These are phyloP conservation scores for Stichodactyla mertensii DNA, from an alignment of 64 coral and sea anemone genomes.

Conservation along the genomic window DNA sequence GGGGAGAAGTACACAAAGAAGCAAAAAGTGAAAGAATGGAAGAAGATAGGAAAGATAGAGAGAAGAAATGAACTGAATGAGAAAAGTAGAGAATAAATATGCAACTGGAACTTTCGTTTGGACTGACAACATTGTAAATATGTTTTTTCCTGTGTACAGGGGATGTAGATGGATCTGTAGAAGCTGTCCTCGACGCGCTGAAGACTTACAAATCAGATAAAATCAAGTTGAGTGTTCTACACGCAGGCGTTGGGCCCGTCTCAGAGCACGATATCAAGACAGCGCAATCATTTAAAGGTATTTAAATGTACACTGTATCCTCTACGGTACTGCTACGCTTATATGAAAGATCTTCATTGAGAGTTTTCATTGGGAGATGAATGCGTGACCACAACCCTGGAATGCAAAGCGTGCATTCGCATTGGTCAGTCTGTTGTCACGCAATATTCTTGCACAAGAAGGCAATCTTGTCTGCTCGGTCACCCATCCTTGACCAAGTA, in stretches of 20 bases:
- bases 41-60: neutral
- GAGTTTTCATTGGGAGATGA: no score
- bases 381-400: neutral
- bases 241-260: constrained; percentile 37
- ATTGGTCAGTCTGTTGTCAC: no score
- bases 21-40: no score
- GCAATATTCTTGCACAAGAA: no score
- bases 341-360: no score
- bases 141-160: constrained; percentile 8
- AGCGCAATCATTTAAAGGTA: constrained; percentile 60
- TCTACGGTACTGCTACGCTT: neutral
- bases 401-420: no score
- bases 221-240: constrained; percentile 42
- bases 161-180: constrained; percentile 63
- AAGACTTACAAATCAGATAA: constrained; percentile 61
- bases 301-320: neutral
- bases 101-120: no score
- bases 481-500: no score
- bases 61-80: neutral
- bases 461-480: no score
- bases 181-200: constrained; percentile 55
- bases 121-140: no score
- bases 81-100: no score
- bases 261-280: constrained; percentile 52
- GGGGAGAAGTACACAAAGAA: no score